A percentile compares a stretch with the other conserved stretches of the same genome.
Evolutionary conservation across 2,113 vertebrate species (phyloP).

Genomic region (Myrmecobius fasciatus): DNA sequence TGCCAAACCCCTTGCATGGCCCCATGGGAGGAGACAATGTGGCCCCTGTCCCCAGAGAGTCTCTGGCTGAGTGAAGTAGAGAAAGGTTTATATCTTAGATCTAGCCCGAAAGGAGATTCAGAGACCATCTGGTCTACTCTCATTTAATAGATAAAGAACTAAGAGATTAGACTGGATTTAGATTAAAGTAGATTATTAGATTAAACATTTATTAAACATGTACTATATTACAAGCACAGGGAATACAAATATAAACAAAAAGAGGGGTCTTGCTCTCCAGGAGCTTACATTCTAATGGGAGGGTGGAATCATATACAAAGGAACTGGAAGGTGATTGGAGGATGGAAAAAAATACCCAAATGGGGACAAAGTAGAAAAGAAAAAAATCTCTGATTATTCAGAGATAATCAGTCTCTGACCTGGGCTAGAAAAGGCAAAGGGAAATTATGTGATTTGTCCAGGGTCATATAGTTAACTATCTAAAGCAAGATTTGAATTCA

Average conservation of each 20-base stretch:
- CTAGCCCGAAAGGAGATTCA: neutral
- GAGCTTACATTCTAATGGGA: neutral
- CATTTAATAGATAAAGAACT: neutral
- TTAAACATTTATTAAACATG: neutral
- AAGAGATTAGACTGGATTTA: neutral
- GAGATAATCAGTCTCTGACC: neutral
- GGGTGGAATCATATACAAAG: neutral
- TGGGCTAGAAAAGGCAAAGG: neutral
- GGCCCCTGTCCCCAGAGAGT: neutral
- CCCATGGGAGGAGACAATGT: constrained; percentile 29
- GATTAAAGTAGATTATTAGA: neutral
- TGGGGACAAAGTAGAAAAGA: neutral
- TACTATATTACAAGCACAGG: neutral
- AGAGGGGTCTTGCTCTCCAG: neutral
- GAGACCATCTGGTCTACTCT: neutral
- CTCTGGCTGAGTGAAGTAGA: neutral
- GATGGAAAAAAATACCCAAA: neutral
- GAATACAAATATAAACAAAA: neutral
- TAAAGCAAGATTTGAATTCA: neutral
- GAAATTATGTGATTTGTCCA: neutral
- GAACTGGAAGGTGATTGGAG: neutral
- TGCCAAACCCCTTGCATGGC: neutral
- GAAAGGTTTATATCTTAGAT: neutral
- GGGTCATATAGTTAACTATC: neutral
- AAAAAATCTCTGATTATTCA: neutral